Evolutionary conservation across 1,140 invertebrate species (phyloP).

Genomic region (Cydia splendana): DNA sequence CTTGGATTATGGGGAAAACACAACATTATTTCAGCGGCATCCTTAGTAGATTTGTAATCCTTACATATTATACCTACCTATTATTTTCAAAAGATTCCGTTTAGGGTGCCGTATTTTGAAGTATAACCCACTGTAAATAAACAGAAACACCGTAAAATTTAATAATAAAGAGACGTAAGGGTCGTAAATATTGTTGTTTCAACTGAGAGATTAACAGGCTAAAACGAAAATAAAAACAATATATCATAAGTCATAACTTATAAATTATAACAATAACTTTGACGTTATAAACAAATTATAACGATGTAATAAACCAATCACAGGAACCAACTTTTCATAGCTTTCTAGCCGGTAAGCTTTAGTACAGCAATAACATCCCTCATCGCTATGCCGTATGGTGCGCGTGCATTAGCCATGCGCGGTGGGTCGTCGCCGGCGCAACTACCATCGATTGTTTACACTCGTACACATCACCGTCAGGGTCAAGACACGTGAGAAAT

Average conservation of each 20-base stretch:
- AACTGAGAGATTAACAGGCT: not conserved
- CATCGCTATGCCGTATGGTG: slow-evolving; percentile 67
- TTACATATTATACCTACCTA: not conserved
- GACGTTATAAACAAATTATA: not conserved
- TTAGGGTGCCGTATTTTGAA: not conserved
- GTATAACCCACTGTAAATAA: no score
- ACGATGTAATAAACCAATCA: not conserved
- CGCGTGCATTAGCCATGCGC: slow-evolving; percentile 69
- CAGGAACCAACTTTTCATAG: slow-evolving; percentile 33
- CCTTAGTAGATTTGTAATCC: not conserved
- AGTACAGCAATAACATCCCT: slow-evolving; percentile 55
- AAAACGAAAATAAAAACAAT: not conserved
- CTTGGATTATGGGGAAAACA: slow-evolving; percentile 7
- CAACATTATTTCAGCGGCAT: not conserved
- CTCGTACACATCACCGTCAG: slow-evolving; percentile 44
- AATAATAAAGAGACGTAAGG: no score
- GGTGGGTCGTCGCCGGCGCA: slow-evolving; percentile 53
- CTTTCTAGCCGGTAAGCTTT: slow-evolving; percentile 61
- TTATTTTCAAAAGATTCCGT: not conserved
- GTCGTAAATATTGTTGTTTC: no score
- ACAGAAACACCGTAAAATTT: no score
- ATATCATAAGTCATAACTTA: no score
- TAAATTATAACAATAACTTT: not conserved
- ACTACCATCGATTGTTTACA: slow-evolving; percentile 72
- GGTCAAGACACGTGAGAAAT: slow-evolving; percentile 43